These are phyloP conservation scores for Eufriesea mexicana DNA, from an alignment of 1,140 invertebrate genomes.

Conservation along the genomic window DNA sequence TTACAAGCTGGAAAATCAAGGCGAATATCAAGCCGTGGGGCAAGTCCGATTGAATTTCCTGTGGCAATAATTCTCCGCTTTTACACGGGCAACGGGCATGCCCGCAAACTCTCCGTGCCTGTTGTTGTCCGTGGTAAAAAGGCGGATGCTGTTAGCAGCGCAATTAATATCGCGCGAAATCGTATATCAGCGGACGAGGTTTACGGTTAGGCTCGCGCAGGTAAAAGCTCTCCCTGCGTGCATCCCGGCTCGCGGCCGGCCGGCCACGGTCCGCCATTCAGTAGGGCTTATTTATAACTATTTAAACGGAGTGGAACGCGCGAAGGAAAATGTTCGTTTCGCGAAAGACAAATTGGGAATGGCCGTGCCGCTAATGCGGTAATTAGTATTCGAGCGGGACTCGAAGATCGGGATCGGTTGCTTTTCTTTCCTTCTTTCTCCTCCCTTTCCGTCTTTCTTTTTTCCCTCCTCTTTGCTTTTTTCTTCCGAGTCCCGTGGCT, in stretches of 20 bases:
- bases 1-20: constrained; percentile 66
- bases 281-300: constrained; percentile 53
- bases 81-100: constrained; percentile 60
- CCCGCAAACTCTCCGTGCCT: background rate
- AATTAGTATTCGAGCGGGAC: constrained; percentile 47
- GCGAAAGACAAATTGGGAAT: constrained; percentile 49
- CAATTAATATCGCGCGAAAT: constrained; percentile 70
- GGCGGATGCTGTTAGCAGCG: constrained; percentile 68
- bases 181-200: constrained; percentile 55
- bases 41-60: constrained; percentile 67
- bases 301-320: constrained; percentile 54
- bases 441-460: background rate
- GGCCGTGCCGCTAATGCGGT: constrained; percentile 43
- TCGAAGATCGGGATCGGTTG: constrained; percentile 41
- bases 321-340: constrained; percentile 44
- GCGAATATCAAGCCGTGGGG: constrained; percentile 48
- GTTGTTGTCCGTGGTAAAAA: constrained; percentile 58
- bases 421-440: background rate
- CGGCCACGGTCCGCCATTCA: background rate
- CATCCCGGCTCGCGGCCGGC: background rate
- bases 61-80: constrained; percentile 68
- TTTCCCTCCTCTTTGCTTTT: background rate
- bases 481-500: background rate
- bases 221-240: constrained; percentile 9
- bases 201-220: constrained; percentile 49